Evolutionary conservation across 53 echinoderm and acorn worm species (phyloP).

Genomic region (Glandiceps talaboti): DNA sequence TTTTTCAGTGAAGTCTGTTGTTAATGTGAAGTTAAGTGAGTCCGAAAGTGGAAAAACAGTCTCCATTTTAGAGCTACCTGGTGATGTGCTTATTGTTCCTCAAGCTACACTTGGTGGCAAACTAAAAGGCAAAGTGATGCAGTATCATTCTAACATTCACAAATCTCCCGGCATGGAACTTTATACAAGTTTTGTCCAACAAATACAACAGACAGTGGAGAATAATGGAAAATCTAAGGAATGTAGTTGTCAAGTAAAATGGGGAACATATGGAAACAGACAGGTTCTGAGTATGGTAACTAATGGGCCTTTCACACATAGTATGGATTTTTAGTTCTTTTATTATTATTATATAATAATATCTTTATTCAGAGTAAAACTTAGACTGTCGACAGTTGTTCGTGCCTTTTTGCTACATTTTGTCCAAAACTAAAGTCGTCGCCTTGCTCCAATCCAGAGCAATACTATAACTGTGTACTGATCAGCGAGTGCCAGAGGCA

Average conservation of each 20-base stretch:
- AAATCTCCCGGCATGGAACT: slow-evolving; percentile 45
- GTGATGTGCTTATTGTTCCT: slow-evolving; percentile 44
- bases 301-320: slow-evolving; percentile 64
- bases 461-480: no score
- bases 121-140: slow-evolving; percentile 67
- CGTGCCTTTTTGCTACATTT: no score
- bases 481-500: no score
- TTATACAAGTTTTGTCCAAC: slow-evolving; percentile 34
- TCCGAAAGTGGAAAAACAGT: slow-evolving; percentile 20
- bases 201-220: slow-evolving; percentile 10
- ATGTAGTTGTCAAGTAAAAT: slow-evolving; percentile 23
- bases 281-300: slow-evolving; percentile 46
- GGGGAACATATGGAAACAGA: slow-evolving; percentile 61
- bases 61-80: slow-evolving; percentile 56
- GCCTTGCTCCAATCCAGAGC: no score
- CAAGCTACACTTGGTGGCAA: slow-evolving; percentile 75
- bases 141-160: slow-evolving; percentile 58
- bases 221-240: slow-evolving; percentile 24
- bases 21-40: slow-evolving; percentile 45
- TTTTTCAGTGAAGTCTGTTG: slow-evolving; percentile 33
- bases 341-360: no score
- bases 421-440: no score
- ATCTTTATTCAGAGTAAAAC: no score
- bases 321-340: slow-evolving; percentile 46
- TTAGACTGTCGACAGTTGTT: no score